These are phyloP conservation scores for Mobula hypostoma DNA, from an alignment of 2,113 vertebrate genomes.

Conservation along the genomic window DNA sequence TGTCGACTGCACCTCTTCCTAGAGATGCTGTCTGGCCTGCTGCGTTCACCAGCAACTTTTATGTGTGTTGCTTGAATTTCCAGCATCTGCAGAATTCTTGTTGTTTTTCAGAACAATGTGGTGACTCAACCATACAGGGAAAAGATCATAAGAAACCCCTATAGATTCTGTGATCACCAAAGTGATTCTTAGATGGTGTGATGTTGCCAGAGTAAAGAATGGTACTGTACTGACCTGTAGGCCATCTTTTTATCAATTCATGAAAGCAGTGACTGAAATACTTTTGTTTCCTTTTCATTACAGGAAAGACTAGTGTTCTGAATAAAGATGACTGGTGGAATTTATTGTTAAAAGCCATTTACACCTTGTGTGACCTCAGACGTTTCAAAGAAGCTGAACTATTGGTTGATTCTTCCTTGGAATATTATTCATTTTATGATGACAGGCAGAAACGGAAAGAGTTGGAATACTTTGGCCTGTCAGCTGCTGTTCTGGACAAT, in stretches of 20 bases:
- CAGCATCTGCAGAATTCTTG: too few species aligned
- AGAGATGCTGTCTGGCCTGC: too few species aligned
- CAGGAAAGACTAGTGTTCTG: constrained; percentile 78
- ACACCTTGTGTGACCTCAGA: constrained; percentile 70
- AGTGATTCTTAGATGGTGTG: too few species aligned
- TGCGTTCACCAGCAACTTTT: too few species aligned
- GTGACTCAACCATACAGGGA: too few species aligned
- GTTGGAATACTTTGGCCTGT: constrained; percentile 89
- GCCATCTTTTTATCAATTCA: background rate
- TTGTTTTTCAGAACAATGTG: too few species aligned
- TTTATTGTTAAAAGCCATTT: constrained; percentile 76
- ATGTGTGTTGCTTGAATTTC: too few species aligned
- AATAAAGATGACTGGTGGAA: constrained; percentile 96
- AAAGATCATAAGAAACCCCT: too few species aligned
- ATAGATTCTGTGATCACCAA: too few species aligned
- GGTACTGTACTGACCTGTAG: too few species aligned
- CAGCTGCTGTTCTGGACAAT: constrained; percentile 82
- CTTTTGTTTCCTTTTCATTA: background rate
- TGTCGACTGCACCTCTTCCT: too few species aligned
- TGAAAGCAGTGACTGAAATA: background rate
- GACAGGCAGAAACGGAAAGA: constrained; percentile 84
- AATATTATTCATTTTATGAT: constrained; percentile 94
- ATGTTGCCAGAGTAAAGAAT: too few species aligned
- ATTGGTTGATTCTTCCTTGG: constrained; percentile 85
- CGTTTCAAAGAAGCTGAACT: constrained; percentile 85